Conservation (phyloP, 2,888 invertebrate genomes). For the Monoplex corrugatus region DNA sequence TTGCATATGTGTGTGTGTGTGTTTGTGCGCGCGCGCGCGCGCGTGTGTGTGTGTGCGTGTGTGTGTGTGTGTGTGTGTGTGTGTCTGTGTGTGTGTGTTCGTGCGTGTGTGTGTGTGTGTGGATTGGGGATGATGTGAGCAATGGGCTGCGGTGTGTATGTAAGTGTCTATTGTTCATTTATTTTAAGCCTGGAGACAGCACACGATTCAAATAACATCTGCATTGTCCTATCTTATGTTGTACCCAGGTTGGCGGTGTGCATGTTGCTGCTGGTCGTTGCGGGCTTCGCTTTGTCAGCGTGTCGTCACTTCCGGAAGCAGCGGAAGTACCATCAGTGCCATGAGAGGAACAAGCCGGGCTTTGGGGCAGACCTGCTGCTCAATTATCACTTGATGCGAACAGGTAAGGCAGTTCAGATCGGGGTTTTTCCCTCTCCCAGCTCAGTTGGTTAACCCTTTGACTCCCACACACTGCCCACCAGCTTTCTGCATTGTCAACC, state of each 20-base stretch:
- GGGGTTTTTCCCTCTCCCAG: too few relatives aligned
- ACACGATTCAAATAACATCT: too few relatives aligned
- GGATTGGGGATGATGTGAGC: too few relatives aligned
- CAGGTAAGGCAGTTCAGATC: background rate
- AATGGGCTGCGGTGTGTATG: too few relatives aligned
- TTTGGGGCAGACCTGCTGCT: background rate
- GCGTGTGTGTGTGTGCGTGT: too few relatives aligned
- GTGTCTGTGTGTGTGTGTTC: background rate
- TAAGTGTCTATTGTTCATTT: too few relatives aligned
- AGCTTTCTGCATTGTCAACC: too few relatives aligned
- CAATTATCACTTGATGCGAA: background rate
- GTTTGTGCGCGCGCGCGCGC: too few relatives aligned
- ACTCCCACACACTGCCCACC: too few relatives aligned
- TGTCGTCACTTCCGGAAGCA: conserved; percentile 42
- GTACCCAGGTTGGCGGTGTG: background rate
- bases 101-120: background rate
- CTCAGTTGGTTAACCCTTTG: too few relatives aligned
- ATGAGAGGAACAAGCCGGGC: background rate
- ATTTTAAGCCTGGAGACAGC: too few relatives aligned
- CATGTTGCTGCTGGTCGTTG: conserved; percentile 10
- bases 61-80: conserved; percentile 20
- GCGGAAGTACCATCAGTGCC: background rate
- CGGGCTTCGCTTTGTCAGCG: conserved; percentile 9
- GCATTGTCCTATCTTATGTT: background rate
- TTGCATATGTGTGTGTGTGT: too few relatives aligned